Conservation (phyloP, 2,113 vertebrate genomes). For the Muntiacus muntjak region DNA sequence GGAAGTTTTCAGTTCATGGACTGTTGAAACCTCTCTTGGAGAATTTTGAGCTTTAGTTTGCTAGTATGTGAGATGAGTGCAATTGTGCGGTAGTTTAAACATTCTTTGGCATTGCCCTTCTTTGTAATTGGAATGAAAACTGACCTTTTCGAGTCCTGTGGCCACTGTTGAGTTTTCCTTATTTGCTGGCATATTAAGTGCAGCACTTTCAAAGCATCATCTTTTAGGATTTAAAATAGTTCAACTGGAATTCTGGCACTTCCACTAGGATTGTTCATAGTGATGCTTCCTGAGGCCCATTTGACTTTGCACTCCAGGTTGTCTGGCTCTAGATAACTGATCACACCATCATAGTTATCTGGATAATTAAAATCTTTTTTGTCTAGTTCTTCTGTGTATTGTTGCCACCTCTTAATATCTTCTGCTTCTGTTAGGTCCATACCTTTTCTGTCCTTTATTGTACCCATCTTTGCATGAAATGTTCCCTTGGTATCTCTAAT, state of each 20-base stretch:
- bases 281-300: not conserved
- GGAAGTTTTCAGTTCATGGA: not conserved
- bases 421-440: not conserved
- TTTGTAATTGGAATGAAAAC: not conserved
- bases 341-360: not conserved
- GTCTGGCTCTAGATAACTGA: not conserved
- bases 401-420: not conserved
- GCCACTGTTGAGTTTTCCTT: not conserved
- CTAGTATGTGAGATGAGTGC: not conserved
- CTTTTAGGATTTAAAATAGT: not conserved
- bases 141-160: not conserved
- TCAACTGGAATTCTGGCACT: not conserved
- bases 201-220: not conserved
- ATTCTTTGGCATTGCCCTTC: not conserved
- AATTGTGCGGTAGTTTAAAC: not conserved
- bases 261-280: not conserved
- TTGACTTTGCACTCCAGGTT: not conserved
- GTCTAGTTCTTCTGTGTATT: not conserved
- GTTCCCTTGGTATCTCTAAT: not conserved
- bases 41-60: not conserved
- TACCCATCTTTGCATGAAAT: not conserved
- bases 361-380: not conserved
- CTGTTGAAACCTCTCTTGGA: not conserved
- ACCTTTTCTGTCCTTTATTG: not conserved
- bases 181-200: not conserved